Base-by-base conservation (phyloP, 1,140 invertebrate genomes). In the Bacillus rossius region DNA sequence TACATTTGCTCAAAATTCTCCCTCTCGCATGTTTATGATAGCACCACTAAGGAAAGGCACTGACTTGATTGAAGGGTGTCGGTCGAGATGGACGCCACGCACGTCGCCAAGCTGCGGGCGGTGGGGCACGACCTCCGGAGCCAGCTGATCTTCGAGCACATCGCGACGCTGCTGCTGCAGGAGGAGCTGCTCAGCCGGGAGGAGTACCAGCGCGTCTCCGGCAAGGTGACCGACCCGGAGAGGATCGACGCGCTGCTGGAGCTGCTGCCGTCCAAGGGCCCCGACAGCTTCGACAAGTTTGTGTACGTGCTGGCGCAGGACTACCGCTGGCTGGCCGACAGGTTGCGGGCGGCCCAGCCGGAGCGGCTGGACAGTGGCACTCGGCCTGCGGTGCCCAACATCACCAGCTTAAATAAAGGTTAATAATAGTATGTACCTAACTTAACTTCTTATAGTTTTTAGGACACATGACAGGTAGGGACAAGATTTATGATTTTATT, bases 231-330 rank as follows among this genome's bases (percentile, higher is more conserved):
- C 14, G 34, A 38, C 26, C 19, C 38, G 3, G 16, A 55, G 8
- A 34, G 16, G 43, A 43, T 55, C 7, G n/a, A 17, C 5, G 38
- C 25, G 13, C 38, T 55, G 3, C n/a, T 55, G 25, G 52, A 42
- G 22, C 17, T 40, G 23, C 3, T 52, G 2, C 1, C 50, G 14
- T 4, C 14, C n/a, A 38, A 37, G 40, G 50, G 17, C 8, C 23
- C 52, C 3, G 26, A 40, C 14, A 55, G 52, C 25, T 55, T 55
- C 26, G 14, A 14, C 34, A 16, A 38, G 16, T 53, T 52, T 52
- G 50, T 52, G 3, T 14, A 41, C 7, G 26, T 55, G 5, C 38
- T 55, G 2, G 37, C 22, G 3, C 10, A 14, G n/a, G 34, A 55
- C 4, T 55, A 22, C n/a, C 34, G 17, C 22, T 55, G 40, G 52